phyloP scores from a whole-genome alignment of 2,888 invertebrate species.

The Fissipunctia ypsillon region DNA sequence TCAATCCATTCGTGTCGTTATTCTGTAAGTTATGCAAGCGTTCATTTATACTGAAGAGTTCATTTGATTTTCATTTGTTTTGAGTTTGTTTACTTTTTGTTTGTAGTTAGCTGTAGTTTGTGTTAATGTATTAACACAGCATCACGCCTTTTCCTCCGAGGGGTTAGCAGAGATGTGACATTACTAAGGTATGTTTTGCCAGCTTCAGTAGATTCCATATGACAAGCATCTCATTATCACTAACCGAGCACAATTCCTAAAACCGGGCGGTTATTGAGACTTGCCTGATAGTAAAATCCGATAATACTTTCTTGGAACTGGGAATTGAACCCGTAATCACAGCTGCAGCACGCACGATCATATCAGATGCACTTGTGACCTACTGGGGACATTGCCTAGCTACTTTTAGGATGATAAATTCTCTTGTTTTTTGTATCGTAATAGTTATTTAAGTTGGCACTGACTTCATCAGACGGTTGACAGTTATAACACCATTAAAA shows the following conservation, averaged over 20 bases:
- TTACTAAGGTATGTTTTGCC: too few relatives aligned
- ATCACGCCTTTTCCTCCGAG: too few relatives aligned
- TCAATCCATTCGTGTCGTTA: conserved; percentile 18
- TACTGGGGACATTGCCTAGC: too few relatives aligned
- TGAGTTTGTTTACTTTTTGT: too few relatives aligned
- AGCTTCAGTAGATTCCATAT: background rate
- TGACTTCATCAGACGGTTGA: background rate
- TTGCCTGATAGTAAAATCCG: background rate
- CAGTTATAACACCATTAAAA: background rate
- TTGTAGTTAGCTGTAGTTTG: too few relatives aligned
- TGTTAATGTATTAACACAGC: background rate
- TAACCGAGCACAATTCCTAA: background rate
- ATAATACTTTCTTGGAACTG: background rate
- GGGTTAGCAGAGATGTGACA: background rate
- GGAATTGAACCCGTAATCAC: background rate
- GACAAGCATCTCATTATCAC: too few relatives aligned
- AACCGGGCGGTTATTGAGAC: too few relatives aligned
- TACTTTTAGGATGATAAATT: background rate
- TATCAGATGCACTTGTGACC: background rate
- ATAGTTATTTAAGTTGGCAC: background rate
- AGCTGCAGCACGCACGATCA: background rate
- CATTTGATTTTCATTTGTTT: too few relatives aligned
- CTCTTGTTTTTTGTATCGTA: background rate
- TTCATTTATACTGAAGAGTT: background rate
- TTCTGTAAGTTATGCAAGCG: conserved; percentile 23